Conservation (phyloP, 1,140 invertebrate genomes). For the Penaeus chinensis region DNA sequence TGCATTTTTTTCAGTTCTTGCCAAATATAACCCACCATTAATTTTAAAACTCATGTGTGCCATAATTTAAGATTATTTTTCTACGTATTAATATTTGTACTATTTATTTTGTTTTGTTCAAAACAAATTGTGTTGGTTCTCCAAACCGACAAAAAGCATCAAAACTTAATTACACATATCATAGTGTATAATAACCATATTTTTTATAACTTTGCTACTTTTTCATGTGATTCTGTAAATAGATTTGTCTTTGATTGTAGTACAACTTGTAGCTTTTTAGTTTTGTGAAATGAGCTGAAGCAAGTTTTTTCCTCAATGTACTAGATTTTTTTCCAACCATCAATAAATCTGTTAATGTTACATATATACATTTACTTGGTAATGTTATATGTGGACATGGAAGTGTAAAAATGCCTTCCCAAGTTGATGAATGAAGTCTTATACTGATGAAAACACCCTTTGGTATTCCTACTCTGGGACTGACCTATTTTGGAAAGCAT, state of each 20-base stretch:
- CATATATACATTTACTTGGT: background rate
- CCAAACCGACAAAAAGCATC: background rate
- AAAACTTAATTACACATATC: conserved; percentile 13
- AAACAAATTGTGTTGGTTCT: conserved; percentile 16
- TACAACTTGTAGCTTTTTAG: too few species aligned
- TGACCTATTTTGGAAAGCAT: too few species aligned
- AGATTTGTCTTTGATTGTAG: background rate
- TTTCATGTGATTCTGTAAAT: conserved; percentile 21
- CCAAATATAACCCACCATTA: background rate
- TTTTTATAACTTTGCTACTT: conserved; percentile 23
- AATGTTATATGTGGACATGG: background rate
- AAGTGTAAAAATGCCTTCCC: too few species aligned
- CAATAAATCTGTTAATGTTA: too few species aligned
- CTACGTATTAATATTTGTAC: background rate
- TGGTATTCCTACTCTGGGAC: too few species aligned
- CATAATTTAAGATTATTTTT: conserved; percentile 27
- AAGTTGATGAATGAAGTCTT: too few species aligned
- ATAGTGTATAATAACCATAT: conserved; percentile 6
- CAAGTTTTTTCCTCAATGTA: too few species aligned
- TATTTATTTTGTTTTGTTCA: conserved; percentile 15
- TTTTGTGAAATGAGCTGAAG: too few species aligned
- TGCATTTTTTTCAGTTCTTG: too few species aligned
- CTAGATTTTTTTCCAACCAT: too few species aligned
- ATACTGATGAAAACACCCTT: too few species aligned
- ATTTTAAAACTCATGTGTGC: conserved; percentile 11